These are phyloP conservation scores for Oscheius sp. DNA, from an alignment of 2,888 invertebrate genomes.

Conservation along the genomic window DNA sequence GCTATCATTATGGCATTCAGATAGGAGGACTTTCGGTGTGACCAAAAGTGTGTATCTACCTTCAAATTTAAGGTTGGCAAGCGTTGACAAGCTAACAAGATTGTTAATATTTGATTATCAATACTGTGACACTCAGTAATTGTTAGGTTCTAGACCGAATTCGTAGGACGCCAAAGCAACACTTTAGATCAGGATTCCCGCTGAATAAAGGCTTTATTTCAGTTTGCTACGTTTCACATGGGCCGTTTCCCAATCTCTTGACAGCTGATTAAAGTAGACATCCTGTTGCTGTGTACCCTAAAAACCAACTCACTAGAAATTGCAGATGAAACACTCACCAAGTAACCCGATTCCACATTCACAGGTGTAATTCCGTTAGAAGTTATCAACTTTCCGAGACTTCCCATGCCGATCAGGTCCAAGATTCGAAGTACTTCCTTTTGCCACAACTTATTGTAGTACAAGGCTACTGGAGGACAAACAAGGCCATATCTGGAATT, in stretches of 20 bases:
- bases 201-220: no score
- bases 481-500: constrained; percentile 21
- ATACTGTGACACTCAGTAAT: no score
- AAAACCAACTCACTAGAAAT: background rate
- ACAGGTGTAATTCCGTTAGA: background rate
- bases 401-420: background rate
- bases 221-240: background rate
- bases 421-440: constrained; percentile 13
- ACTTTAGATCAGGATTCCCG: no score
- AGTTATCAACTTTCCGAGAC: background rate
- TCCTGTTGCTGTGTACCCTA: constrained; percentile 6
- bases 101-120: no score
- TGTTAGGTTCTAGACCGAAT: no score
- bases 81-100: no score
- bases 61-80: background rate
- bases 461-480: constrained; percentile 3
- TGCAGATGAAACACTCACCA: background rate
- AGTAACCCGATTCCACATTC: background rate
- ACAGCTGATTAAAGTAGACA: constrained; percentile 13
- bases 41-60: background rate
- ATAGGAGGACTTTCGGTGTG: background rate
- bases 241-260: constrained; percentile 1
- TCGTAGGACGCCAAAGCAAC: no score
- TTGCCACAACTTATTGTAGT: constrained; percentile 26
- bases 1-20: constrained; percentile 47